Evolutionary conservation across 2,113 vertebrate species (phyloP).

Genomic region (Octodon degus): DNA sequence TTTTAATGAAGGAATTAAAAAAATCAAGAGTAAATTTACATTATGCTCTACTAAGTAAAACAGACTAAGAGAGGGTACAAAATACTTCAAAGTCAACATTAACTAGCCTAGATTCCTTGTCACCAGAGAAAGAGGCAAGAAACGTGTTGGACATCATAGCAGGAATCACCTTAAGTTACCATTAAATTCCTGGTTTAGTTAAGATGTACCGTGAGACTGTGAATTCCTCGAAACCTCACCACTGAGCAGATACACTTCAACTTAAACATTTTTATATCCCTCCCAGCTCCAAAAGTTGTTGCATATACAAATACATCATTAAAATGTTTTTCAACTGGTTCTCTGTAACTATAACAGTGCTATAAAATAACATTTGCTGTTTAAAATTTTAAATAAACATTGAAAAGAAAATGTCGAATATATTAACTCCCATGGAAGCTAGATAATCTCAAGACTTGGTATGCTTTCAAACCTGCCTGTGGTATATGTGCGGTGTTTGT

Average conservation of each 20-base stretch:
- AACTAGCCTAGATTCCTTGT: neutral
- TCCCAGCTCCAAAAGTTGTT: neutral
- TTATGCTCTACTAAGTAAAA: neutral
- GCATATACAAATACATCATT: neutral
- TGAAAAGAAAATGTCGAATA: constrained; percentile 13
- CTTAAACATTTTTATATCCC: neutral
- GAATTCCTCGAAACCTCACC: neutral
- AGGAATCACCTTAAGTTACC: neutral
- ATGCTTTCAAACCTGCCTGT: neutral
- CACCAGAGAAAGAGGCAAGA: neutral
- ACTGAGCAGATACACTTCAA: neutral
- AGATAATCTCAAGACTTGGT: neutral
- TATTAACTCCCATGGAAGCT: neutral
- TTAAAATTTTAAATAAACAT: neutral
- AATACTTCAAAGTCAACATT: neutral
- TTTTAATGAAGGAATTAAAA: neutral
- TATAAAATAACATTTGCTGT: neutral
- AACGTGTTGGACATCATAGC: neutral
- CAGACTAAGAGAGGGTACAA: neutral
- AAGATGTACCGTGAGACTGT: neutral
- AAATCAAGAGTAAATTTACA: neutral
- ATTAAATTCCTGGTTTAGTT: neutral
- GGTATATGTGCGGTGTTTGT: constrained; percentile 20
- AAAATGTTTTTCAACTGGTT: neutral
- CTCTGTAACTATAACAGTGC: neutral